Percentiles rank a stretch among this genome's conserved stretches.
Conservation (phyloP, 2,113 vertebrate species). For the Alosa alosa region DNA sequence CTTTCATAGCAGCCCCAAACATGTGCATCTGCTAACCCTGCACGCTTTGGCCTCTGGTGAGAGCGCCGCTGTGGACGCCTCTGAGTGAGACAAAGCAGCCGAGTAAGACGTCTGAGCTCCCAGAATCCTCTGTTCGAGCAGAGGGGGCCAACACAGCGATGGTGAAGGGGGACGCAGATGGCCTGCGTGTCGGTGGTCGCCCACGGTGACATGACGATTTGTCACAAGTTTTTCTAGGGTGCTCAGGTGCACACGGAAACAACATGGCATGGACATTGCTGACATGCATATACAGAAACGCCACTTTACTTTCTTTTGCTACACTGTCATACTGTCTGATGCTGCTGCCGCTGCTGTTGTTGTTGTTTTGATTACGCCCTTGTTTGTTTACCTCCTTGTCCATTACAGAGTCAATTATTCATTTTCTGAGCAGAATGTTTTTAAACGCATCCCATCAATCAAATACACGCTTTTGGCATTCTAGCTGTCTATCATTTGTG, state of each 20-base stretch:
- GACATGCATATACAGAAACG: neutral
- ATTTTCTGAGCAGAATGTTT: neutral
- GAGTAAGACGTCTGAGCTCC: neutral
- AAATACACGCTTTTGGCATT: neutral
- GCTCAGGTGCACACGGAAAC: neutral
- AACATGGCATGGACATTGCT: neutral
- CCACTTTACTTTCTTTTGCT: neutral
- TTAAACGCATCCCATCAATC: constrained; percentile 5
- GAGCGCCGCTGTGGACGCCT: neutral
- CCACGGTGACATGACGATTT: neutral
- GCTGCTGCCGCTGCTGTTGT: neutral
- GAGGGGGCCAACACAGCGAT: neutral
- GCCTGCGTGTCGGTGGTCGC: neutral
- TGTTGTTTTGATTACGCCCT: neutral
- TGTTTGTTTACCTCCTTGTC: constrained; percentile 13
- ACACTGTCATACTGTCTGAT: neutral
- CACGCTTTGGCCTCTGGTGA: neutral
- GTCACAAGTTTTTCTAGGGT: neutral
- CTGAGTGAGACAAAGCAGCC: neutral
- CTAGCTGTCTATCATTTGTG: neutral
- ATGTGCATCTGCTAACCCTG: neutral
- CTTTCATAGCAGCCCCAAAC: neutral
- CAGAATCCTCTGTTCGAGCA: neutral
- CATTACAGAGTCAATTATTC: constrained; percentile 7
- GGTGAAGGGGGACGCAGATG: neutral